A percentile compares a stretch with the other conserved stretches of the same genome.
phyloP scores from a whole-genome alignment of 2,113 vertebrate genomes.

The Lonchura striata region DNA sequence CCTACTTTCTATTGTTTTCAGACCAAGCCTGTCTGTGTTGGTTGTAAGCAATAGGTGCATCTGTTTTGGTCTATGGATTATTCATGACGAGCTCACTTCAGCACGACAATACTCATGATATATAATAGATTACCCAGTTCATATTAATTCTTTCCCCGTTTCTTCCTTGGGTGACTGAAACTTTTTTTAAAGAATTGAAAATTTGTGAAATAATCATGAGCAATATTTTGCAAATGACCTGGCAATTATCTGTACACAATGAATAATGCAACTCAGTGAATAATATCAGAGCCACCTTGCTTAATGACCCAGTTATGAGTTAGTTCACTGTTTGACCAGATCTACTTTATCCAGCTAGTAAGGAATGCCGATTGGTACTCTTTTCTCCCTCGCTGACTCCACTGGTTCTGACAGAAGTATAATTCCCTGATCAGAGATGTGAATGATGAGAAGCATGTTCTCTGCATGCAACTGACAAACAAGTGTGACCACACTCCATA shows the following conservation, averaged over 20 bases:
- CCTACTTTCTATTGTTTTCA: conserved; percentile 2
- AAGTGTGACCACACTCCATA: background rate
- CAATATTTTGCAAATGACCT: background rate
- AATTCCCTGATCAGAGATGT: background rate
- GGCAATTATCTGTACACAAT: background rate
- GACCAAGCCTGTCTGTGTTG: background rate
- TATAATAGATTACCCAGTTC: background rate
- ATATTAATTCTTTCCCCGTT: background rate
- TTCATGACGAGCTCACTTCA: conserved; percentile 8
- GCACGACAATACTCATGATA: background rate
- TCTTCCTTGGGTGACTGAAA: background rate
- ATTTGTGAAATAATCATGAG: background rate
- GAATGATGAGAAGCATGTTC: background rate
- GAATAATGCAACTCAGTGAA: background rate
- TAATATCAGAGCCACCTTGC: background rate
- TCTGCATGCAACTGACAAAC: background rate
- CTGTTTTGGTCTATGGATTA: conserved; percentile 21
- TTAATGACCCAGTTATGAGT: background rate
- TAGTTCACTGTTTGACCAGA: background rate
- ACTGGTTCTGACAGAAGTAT: background rate
- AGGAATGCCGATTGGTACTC: background rate
- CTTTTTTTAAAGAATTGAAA: background rate
- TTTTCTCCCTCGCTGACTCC: background rate
- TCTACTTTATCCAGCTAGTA: background rate
- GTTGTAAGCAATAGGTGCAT: conserved; percentile 9